Base-by-base conservation (phyloP, 2,113 vertebrate species). In the Forbesichthys agassizii region DNA sequence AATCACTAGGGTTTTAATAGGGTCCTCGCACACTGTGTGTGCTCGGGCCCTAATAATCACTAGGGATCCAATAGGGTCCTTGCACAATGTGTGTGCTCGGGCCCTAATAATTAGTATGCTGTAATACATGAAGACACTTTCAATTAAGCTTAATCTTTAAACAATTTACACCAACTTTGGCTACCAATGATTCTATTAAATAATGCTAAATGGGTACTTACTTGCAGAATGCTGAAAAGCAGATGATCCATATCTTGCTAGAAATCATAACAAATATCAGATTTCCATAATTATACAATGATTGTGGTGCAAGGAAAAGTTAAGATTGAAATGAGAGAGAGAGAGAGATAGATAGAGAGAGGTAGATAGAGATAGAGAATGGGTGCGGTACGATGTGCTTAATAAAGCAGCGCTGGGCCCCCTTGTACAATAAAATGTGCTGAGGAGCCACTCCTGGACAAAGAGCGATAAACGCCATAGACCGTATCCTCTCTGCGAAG, bases 391-490 rank as follows among this genome's bases (percentile, higher is more conserved):
- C 61, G 59, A 83, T 89, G 61, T 88, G 86, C 89, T 91, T 85
- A 85, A 78, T 85, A 85, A 78, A 82, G 84, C 86, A 90, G 87
- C 88, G 87, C 53, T 48, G 48, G 79, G 60, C 70, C 61, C 69
- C 69, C 77, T 72, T 76, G 79, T 84, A 56, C 71, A 12, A 18
- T n/a, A 33, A 18, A 75, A 89, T 89, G 79, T 89, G 88, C 90
- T 89, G 74, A 84, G 83, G 87, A 86, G 78, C 76, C 69, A 68
- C 72, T 73, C 48, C 64, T 72, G 59, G 78, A 80, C 66, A 53
- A 74, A 46, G 64, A 64, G 66, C 65, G 78, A 84, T 82, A 71
- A 69, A 74, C 59, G 13, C 61, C 6, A 79, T 68, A 60, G 73
- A 69, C 66, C 58, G 56, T 69, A 73, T 84, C 83, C 80, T 74